Evolutionary conservation across 2,888 invertebrate species (phyloP).

Genomic region (Ametastegia equiseti): DNA sequence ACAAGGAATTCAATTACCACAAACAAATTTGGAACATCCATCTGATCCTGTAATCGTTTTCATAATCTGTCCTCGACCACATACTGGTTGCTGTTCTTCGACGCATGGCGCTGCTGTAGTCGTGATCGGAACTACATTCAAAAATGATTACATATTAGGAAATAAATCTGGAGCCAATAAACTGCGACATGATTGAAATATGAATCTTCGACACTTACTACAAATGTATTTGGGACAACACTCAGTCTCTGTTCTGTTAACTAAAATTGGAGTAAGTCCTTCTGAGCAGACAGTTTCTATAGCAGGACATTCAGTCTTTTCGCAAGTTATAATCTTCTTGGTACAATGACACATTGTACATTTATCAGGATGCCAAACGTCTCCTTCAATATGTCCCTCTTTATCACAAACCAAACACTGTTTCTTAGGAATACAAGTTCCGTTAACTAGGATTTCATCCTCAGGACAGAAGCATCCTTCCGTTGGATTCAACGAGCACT

Average conservation of each 20-base stretch:
- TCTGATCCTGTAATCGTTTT: conserved; percentile 82
- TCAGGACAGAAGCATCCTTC: conserved; percentile 93
- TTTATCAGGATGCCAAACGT: conserved; percentile 83
- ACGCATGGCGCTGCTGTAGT: conserved; percentile 78
- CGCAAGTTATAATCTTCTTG: conserved; percentile 79
- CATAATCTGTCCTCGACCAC: conserved; percentile 84
- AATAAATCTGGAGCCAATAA: background rate
- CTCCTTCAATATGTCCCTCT: conserved; percentile 83
- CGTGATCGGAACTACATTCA: conserved; percentile 75
- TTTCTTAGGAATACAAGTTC: conserved; percentile 83
- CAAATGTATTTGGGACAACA: conserved; percentile 87
- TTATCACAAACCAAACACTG: conserved; percentile 87
- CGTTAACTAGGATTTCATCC: conserved; percentile 84
- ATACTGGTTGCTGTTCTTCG: conserved; percentile 83
- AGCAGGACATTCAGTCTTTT: conserved; percentile 80
- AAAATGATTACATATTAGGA: background rate
- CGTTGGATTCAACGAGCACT: conserved; percentile 76
- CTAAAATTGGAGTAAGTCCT: conserved; percentile 78
- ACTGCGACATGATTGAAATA: background rate
- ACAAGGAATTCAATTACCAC: conserved; percentile 78
- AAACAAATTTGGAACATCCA: conserved; percentile 86
- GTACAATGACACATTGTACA: conserved; percentile 87
- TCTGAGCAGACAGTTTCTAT: conserved; percentile 80
- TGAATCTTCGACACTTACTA: conserved; percentile 77
- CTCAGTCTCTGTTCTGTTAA: conserved; percentile 78